Evolutionary conservation across 2,888 invertebrate species (phyloP).

Genomic region (Allacma fusca): DNA sequence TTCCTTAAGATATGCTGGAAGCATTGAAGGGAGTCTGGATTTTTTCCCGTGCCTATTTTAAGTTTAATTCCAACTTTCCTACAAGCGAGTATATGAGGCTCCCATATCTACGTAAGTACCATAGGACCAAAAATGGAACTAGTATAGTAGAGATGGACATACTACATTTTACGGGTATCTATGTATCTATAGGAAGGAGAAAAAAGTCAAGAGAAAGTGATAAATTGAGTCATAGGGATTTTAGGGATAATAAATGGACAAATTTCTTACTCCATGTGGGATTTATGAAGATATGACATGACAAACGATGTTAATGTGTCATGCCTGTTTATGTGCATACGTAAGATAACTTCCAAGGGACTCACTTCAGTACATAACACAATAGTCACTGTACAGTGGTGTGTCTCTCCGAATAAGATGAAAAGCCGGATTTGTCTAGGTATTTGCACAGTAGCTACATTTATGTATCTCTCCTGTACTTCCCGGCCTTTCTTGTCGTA

Average conservation of each 20-base stretch:
- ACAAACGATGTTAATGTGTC: slow-evolving; percentile 35
- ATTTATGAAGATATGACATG: slow-evolving; percentile 28
- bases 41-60: neutral
- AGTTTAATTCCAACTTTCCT: neutral
- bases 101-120: no score
- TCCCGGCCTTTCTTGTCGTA: no score
- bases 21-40: neutral
- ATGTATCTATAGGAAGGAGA: no score
- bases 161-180: no score
- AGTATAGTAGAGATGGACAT: no score
- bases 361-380: no score
- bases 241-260: slow-evolving; percentile 27
- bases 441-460: no score
- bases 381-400: no score
- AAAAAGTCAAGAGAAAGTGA: slow-evolving; percentile 15
- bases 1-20: neutral
- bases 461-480: neutral
- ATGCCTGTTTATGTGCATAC: neutral
- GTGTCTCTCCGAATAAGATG: no score
- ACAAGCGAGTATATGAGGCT: no score
- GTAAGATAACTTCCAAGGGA: neutral
- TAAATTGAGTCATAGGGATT: slow-evolving; percentile 26
- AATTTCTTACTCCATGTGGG: slow-evolving; percentile 23
- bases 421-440: no score
- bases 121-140: no score